phyloP scores from a whole-genome alignment of 2,797 vertebrate genomes.

The Gobio occitaniae region DNA sequence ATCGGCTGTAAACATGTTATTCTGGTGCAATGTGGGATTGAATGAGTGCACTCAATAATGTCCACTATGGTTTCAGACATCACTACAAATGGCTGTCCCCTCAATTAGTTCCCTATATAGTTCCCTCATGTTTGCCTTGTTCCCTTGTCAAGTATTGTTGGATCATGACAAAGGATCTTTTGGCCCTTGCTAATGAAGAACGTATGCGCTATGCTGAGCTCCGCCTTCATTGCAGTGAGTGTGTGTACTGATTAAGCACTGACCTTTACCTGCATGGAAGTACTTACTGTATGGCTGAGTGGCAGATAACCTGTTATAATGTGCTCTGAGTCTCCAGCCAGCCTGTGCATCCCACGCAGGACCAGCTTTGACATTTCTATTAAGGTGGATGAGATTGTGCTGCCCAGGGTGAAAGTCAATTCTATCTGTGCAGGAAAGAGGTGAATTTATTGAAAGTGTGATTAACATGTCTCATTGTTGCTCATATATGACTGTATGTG shows the following conservation, averaged over 20 bases:
- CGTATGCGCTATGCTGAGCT: background rate
- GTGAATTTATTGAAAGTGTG: background rate
- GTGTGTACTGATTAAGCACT: slow-evolving; percentile 52
- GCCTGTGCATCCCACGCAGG: slow-evolving; percentile 2
- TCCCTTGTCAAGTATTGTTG: too few relatives aligned
- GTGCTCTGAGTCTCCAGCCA: background rate
- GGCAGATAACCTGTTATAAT: slow-evolving; percentile 44
- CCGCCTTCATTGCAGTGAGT: background rate
- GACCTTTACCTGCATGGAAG: slow-evolving; percentile 49
- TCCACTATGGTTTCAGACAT: too few relatives aligned
- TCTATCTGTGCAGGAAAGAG: slow-evolving; percentile 8
- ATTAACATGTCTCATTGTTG: background rate
- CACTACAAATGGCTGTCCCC: too few relatives aligned
- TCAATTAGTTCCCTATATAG: too few relatives aligned
- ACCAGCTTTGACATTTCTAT: slow-evolving; percentile 51
- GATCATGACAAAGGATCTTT: too few relatives aligned
- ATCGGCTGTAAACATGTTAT: too few relatives aligned
- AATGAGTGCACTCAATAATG: too few relatives aligned
- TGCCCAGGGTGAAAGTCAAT: background rate
- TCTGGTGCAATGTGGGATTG: too few relatives aligned
- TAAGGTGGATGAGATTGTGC: slow-evolving; percentile 10
- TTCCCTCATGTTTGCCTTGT: too few relatives aligned
- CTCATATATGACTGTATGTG: background rate
- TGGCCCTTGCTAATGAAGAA: background rate
- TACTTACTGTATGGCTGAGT: slow-evolving; percentile 20